Base-by-base conservation (phyloP, 2,888 invertebrate species). In the Drosophila pullipes region DNA sequence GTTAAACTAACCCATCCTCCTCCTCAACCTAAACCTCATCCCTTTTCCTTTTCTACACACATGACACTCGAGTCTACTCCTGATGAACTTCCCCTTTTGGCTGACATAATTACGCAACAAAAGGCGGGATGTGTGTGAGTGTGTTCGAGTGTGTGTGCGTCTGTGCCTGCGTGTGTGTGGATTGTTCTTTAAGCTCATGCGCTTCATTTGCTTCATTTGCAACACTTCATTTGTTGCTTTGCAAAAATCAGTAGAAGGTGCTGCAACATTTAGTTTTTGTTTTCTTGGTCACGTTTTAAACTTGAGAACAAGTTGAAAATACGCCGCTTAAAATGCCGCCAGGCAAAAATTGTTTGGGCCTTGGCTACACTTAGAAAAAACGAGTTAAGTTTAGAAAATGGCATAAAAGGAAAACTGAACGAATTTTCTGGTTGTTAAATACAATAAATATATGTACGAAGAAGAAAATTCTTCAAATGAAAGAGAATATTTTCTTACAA, bases 101-200 rank as follows among this genome's bases (percentile, higher is more conserved):
- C 35, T 69, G 83, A 73, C 79, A 85, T 82, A 88, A 90, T 85
- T 85, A 85, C 70, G 78, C 76, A 75, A 80, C 76, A 90, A 87
- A 82, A 69, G 83, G 59, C 22, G 7, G n/a, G 11, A 31, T 30
- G 22, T 18, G 47, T 47, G 53, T 44, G 28, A 9, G 33, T n/a
- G 13, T 16, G 16, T n/a, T 22, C 57, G 33, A 63, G 41, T 11
- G 41, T n/a, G 52, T 54, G 18, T 30, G 57, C 39, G 35, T 5
- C 10, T 13, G 18, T 9, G 25, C 33, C 22, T 62, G 33, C 55
- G 52, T 33, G 53, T 22, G 33, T 35, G 41, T 49, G 57, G 37
- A 52, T 22, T 58, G 47, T 39, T 54, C 49, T 30, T 59, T 31
- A 62, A 78, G 62, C 69, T 83, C 71, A 69, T 62, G 50, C 55